These are phyloP conservation scores for Centrocercus urophasianus DNA, from an alignment of 2,113 vertebrate species.

Conservation along the genomic window DNA sequence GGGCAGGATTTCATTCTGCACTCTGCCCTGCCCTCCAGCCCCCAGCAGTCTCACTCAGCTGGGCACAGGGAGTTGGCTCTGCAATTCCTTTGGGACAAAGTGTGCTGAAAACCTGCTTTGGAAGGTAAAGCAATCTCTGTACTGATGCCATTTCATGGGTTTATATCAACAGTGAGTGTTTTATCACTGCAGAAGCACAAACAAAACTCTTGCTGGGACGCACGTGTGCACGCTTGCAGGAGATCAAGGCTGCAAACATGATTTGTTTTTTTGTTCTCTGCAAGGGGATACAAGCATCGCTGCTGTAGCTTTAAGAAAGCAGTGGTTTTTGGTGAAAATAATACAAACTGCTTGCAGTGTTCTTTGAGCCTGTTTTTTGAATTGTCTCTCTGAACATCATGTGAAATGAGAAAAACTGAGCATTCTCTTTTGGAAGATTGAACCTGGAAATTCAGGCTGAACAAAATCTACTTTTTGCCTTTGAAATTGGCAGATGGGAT, in stretches of 20 bases:
- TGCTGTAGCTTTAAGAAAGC: neutral
- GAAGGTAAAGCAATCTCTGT: neutral
- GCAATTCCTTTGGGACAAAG: neutral
- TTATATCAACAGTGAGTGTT: neutral
- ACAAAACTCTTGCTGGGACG: neutral
- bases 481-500: constrained; percentile 36
- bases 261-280: neutral
- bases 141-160: neutral
- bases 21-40: neutral
- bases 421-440: neutral
- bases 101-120: neutral
- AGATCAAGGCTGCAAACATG: neutral
- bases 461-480: neutral
- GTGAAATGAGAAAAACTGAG: neutral
- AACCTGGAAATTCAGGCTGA: constrained; percentile 10
- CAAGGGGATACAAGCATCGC: neutral
- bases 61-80: neutral
- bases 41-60: neutral
- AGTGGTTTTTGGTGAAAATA: neutral
- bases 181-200: neutral
- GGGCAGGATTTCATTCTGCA: neutral
- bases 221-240: fast-evolving
- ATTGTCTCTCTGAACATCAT: fast-evolving
- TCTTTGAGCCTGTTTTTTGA: neutral
- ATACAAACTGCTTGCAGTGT: neutral